Evolutionary conservation across 2,888 invertebrate genomes (phyloP), one percentile per base, ranked within the genome.

Genomic region (Leucophenga montana): DNA sequence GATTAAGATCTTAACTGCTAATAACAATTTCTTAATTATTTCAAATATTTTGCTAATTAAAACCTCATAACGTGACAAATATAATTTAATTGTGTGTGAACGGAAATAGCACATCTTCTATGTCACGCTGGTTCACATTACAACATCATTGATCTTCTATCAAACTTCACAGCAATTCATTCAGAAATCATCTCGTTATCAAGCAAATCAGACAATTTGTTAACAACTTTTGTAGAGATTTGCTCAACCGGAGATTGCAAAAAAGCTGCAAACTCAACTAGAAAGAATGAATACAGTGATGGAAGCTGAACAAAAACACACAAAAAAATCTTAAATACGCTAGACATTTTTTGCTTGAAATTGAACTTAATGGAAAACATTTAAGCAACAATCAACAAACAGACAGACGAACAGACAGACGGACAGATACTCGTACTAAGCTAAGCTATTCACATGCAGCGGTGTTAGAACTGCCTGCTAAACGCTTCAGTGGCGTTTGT

Each of bases 171-270:
- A 74, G 75, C 82, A 77, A 78, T 74, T 69, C 65, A 69, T 73
- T 73, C 77, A 75, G 76, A 76, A 78, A 61, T 39, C 39, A 61
- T 27, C 57, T 54, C n/a, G 22, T 54, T 13, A 53, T 46, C 70
- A 69, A 66, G 11, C 50, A 66, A 71, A 75, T 66, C 66, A 70
- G 64, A 67, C 82, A 84, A 82, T 84, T 84, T 84, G 82, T 82
- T 84, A 80, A 76, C 81, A 74, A 78, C 67, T 80, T 79, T 82
- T 74, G 75, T 64, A 46, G 14, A 14, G 13, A 76, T 81, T 83
- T 76, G 80, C 44, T 70, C 78, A 78, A 73, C 78, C 79, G 83
- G 77, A 82, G 79, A 85, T 85, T 85, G 80, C 84, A 81, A 74
- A 76, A 27, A 79, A 76, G 59, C 56, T 13, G 31, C 66, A 48